Percentiles rank a stretch among this genome's conserved stretches.
phyloP scores from a whole-genome alignment of 2,797 vertebrate genomes.

The Acanthurus tractus region DNA sequence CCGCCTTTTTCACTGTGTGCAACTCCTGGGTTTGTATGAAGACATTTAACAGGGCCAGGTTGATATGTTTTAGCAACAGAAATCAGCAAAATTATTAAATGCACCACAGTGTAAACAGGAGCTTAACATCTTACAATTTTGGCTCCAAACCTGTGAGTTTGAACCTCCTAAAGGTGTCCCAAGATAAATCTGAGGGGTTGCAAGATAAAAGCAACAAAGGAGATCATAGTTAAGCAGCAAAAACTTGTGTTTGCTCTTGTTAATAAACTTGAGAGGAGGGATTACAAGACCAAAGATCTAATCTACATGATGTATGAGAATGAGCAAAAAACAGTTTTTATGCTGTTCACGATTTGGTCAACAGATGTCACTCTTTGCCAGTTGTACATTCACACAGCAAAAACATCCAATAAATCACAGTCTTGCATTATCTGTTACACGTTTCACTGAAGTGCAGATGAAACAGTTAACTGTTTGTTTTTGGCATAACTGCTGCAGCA shows the following conservation, averaged over 20 bases:
- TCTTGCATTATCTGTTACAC: neutral
- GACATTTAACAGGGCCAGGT: neutral
- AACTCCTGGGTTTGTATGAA: neutral
- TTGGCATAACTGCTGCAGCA: neutral
- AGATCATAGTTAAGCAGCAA: neutral
- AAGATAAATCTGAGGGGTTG: neutral
- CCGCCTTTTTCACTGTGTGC: no score
- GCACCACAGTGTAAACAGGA: neutral
- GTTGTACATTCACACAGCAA: neutral
- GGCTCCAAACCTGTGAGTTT: neutral
- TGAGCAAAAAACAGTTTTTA: no score
- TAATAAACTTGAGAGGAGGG: no score
- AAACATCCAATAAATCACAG: neutral
- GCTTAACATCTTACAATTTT: neutral
- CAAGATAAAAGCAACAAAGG: neutral
- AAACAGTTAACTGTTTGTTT: conserved; percentile 14
- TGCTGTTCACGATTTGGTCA: conserved; percentile 11
- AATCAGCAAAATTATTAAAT: neutral
- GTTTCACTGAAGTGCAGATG: neutral
- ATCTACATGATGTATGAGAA: no score
- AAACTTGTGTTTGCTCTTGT: neutral
- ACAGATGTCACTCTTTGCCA: conserved; percentile 44
- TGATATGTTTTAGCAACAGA: neutral
- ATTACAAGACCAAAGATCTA: no score
- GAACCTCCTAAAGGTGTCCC: neutral